Conservation (phyloP, 2,113 vertebrate genomes). For the Microtus ochrogaster region DNA sequence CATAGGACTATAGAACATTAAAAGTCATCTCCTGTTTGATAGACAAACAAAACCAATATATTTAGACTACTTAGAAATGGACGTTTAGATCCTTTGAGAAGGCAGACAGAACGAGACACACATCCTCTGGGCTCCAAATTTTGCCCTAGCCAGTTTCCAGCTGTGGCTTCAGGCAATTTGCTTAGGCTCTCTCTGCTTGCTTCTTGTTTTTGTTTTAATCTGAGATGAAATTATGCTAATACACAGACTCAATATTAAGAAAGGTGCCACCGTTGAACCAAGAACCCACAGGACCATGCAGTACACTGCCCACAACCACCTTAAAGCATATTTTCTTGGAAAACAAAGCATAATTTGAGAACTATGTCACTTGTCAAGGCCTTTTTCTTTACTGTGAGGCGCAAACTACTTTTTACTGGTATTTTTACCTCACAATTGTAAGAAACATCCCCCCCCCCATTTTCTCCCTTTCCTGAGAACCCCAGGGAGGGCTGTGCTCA, state of each 20-base stretch:
- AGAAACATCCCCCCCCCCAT: neutral
- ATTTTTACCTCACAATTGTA: neutral
- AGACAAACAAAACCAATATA: neutral
- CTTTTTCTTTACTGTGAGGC: neutral
- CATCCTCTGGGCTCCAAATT: neutral
- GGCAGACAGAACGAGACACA: rapidly evolving
- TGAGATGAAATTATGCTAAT: neutral
- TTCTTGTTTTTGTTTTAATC: neutral
- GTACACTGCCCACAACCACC: neutral
- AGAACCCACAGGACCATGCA: neutral
- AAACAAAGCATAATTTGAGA: neutral
- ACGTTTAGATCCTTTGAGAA: neutral
- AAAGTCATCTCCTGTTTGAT: neutral
- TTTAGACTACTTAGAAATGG: neutral
- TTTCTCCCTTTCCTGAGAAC: neutral
- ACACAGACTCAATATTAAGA: neutral
- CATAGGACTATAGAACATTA: neutral
- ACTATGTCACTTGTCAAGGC: neutral
- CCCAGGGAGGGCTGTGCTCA: constrained; percentile 71
- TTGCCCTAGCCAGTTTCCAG: neutral
- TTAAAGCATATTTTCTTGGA: neutral
- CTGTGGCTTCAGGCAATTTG: neutral
- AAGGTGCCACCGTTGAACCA: rapidly evolving
- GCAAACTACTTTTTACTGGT: neutral
- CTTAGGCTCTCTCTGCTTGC: neutral